Evolutionary conservation across 1,140 invertebrate species (phyloP).

Genomic region (Gonioctena quinquepunctata): DNA sequence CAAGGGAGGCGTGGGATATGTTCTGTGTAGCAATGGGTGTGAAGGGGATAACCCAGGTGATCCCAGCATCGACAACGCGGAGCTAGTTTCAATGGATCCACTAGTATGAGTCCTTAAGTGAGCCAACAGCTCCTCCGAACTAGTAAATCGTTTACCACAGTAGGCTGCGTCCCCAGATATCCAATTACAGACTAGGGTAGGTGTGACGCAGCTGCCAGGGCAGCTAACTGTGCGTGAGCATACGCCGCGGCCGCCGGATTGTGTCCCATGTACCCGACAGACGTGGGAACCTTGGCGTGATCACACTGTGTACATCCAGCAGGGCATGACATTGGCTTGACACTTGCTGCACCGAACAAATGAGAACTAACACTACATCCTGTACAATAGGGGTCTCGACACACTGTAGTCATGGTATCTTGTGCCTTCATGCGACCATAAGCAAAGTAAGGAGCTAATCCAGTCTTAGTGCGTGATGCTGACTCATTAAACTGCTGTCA

Average conservation of each 20-base stretch:
- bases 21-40: conserved; percentile 69
- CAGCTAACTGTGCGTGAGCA: conserved; percentile 75
- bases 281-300: conserved; percentile 76
- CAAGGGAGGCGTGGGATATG: conserved; percentile 84
- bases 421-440: conserved; percentile 73
- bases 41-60: conserved; percentile 68
- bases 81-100: conserved; percentile 63
- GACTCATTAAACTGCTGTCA: conserved; percentile 72
- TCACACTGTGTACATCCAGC: conserved; percentile 94
- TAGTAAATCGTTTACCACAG: conserved; percentile 92
- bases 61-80: conserved; percentile 58
- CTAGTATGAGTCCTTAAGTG: conserved; percentile 93
- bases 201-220: conserved; percentile 72
- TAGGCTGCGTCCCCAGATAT: conserved; percentile 84
- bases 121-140: conserved; percentile 91
- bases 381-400: conserved; percentile 89
- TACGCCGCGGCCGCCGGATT: conserved; percentile 67
- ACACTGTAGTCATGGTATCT: conserved; percentile 69
- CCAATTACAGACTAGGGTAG: conserved; percentile 90
- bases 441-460: conserved; percentile 70
- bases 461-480: conserved; percentile 70
- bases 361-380: conserved; percentile 87
- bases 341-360: conserved; percentile 68
- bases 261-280: conserved; percentile 55
- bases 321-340: conserved; percentile 82